Evolutionary conservation across 2,113 vertebrate species (phyloP), one percentile per base, ranked within the genome.

Genomic region (Nothobranchius kuhntae): DNA sequence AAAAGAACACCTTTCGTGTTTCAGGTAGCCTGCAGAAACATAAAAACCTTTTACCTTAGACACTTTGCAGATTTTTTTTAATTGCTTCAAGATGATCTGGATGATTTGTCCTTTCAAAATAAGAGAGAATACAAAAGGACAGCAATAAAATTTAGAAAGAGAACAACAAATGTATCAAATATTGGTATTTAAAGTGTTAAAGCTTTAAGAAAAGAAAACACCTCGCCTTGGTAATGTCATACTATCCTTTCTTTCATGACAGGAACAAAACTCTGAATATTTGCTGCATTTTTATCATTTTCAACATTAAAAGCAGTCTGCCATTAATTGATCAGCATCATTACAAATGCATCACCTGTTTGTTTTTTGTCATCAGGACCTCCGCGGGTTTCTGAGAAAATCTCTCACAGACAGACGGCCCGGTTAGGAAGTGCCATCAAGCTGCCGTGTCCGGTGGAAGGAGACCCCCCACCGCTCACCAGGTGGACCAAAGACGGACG

Each of bases 401-500:
- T 99, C n/a, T 86, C 87, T 45, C 94, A 98, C 6, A 91, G 96
- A 45, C 97, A 98, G 89, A 94, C 94, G 0, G 95, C 94, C 6
- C 90, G 95, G 56, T 83, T 98, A 38, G 96, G 98, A 53, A 95
- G 95, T 53, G 95, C 95, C 17, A 94, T 98, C 67, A 95, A 97
- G 84, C 93, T 99, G 44, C 94, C 93, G 21, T 99, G 98, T 77
- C 97, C 96, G 0, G 98, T 99, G 66, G 96, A 98, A 50, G 97
- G 96, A 0, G 97, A 99, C 77, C 97, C 97, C 0, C 97, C 97
- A 0, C 98, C 98, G 0, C 93, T 99, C 78, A 96, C 96, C 63
- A 96, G 98, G 97, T 99, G 98, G 98, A 97, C 95, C 91, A 99
- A 99, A 89, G 97, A 99, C 0, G 95, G 95, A 0, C 93, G 96